Percentiles rank a stretch among this genome's conserved stretches.
These are phyloP conservation scores for Loripinus fragilis DNA, from an alignment of 2,888 invertebrate species.

Conservation along the genomic window DNA sequence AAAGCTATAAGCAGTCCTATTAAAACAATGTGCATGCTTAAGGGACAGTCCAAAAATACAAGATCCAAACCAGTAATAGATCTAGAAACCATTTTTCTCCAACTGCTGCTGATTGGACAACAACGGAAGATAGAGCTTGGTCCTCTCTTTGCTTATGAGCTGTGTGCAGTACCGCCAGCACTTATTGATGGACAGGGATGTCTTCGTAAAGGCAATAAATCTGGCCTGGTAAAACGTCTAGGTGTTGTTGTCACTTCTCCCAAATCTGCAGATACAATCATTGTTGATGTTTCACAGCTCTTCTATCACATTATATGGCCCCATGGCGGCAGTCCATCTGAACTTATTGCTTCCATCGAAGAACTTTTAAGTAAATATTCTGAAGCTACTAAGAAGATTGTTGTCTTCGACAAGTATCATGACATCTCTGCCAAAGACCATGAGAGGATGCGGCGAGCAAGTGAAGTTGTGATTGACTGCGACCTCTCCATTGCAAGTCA, in stretches of 20 bases:
- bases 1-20: neutral
- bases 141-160: conserved; percentile 22
- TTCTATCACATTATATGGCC: conserved; percentile 28
- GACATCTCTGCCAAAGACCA: conserved; percentile 41
- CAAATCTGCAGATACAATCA: conserved; percentile 20
- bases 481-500: conserved; percentile 29
- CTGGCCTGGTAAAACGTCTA: conserved; percentile 19
- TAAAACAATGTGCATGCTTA: neutral
- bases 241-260: conserved; percentile 10
- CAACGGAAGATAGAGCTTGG: neutral
- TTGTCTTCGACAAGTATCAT: conserved; percentile 43
- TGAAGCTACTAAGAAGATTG: conserved; percentile 25
- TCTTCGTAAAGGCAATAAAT: conserved; percentile 13
- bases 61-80: too few relatives aligned
- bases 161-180: conserved; percentile 28
- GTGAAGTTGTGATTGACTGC: conserved; percentile 12
- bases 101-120: too few relatives aligned
- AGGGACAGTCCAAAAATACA: too few relatives aligned
- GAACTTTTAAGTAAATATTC: neutral
- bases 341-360: conserved; percentile 23
- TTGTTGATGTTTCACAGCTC: conserved; percentile 32
- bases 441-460: conserved; percentile 31
- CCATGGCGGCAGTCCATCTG: conserved; percentile 21
- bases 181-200: conserved; percentile 23
- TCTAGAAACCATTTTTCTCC: too few relatives aligned